phyloP scores from a whole-genome alignment of 1,140 invertebrate genomes.

The Kradibia gibbosae region DNA sequence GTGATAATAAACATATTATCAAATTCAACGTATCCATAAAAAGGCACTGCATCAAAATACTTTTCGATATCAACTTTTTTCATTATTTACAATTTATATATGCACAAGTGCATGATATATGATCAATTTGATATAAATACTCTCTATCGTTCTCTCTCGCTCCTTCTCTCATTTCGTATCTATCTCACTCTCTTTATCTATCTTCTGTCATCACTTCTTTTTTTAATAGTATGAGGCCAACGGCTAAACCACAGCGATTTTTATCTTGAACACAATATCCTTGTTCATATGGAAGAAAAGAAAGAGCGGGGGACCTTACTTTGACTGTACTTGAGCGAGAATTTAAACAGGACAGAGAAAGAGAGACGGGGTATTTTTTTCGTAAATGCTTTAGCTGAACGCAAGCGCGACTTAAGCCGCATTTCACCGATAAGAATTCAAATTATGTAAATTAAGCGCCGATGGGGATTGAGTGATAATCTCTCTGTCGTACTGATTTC shows the following conservation, averaged over 20 bases:
- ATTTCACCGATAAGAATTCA: slow-evolving; percentile 39
- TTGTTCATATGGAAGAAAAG: background rate
- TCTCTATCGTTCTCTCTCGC: background rate
- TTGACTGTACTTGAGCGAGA: background rate
- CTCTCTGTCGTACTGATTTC: slow-evolving; percentile 35
- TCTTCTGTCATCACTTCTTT: background rate
- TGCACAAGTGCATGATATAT: background rate
- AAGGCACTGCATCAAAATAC: background rate
- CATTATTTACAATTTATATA: background rate
- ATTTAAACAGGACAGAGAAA: background rate
- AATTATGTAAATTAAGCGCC: slow-evolving; percentile 50
- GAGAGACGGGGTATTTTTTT: slow-evolving; percentile 27
- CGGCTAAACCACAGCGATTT: slow-evolving; percentile 5
- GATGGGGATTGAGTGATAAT: slow-evolving; percentile 48
- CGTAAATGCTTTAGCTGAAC: slow-evolving; percentile 27
- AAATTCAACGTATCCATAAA: background rate
- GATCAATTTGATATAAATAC: background rate
- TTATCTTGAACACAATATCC: slow-evolving; percentile 34
- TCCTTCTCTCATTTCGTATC: background rate
- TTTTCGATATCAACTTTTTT: background rate
- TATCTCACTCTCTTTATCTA: background rate
- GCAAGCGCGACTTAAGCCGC: slow-evolving; percentile 38
- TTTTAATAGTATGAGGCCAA: background rate
- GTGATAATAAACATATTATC: slow-evolving; percentile 11
- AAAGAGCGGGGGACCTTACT: background rate